phyloP scores from a whole-genome alignment of 2,888 invertebrate species.

The Cephus runcator region DNA sequence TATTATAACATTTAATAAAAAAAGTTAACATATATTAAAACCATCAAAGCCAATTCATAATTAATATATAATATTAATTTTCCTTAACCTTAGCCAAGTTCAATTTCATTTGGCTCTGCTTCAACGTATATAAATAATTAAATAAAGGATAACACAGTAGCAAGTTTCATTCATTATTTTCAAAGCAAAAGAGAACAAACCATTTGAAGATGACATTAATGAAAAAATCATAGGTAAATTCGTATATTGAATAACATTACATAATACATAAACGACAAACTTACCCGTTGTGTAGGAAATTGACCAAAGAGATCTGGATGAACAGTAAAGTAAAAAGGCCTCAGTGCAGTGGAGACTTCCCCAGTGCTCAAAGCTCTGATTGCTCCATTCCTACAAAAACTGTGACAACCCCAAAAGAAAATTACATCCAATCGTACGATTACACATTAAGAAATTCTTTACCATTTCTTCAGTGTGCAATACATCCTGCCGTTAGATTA shows the following conservation, averaged over 20 bases:
- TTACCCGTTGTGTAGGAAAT: conserved; percentile 88
- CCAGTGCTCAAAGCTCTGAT: conserved; percentile 73
- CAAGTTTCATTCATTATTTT: too few species aligned
- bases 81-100: background rate
- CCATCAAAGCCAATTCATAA: too few species aligned
- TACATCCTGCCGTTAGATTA: conserved; percentile 59
- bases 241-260: background rate
- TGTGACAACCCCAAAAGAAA: conserved; percentile 31
- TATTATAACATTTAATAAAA: too few species aligned
- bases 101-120: too few species aligned
- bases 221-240: background rate
- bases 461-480: conserved; percentile 66
- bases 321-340: conserved; percentile 95
- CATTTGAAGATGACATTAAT: background rate
- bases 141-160: too few species aligned
- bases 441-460: conserved; percentile 16
- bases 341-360: conserved; percentile 88
- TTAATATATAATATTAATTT: too few species aligned
- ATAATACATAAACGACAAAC: conserved; percentile 27
- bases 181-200: too few species aligned
- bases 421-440: conserved; percentile 5
- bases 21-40: too few species aligned
- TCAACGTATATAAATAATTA: too few species aligned
- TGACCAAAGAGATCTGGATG: conserved; percentile 96
- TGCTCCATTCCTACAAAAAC: conserved; percentile 52